Conservation (phyloP, 2,113 vertebrate species). For the Carassius gibelio region DNA sequence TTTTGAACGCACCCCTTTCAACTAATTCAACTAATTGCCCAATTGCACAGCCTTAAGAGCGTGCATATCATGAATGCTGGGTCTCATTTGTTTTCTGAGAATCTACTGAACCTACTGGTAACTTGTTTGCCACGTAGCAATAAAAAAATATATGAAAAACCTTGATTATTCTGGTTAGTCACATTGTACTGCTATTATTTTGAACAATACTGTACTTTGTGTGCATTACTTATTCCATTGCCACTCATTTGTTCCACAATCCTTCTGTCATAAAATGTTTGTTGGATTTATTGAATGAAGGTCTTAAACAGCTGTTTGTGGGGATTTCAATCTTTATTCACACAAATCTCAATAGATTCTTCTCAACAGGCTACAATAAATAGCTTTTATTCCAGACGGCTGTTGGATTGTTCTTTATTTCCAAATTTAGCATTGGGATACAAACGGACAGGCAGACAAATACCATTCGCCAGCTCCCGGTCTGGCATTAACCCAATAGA, state of each 20-base stretch:
- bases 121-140: too few species aligned
- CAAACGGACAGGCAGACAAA: conserved; percentile 53
- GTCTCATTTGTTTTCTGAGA: too few species aligned
- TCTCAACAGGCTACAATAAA: conserved; percentile 74
- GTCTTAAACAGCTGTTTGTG: not conserved
- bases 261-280: not conserved
- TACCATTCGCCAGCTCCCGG: not conserved
- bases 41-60: too few species aligned
- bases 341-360: conserved; percentile 60
- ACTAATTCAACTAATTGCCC: too few species aligned
- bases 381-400: conserved; percentile 54
- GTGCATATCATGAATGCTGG: too few species aligned
- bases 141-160: too few species aligned
- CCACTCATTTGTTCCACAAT: not conserved
- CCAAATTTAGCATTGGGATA: conserved; percentile 40
- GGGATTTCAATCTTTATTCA: conserved; percentile 71
- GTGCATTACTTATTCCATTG: not conserved
- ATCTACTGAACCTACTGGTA: too few species aligned
- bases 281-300: not conserved
- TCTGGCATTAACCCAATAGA: conserved; percentile 17
- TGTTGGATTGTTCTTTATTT: conserved; percentile 48
- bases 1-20: too few species aligned
- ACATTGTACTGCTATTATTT: too few species aligned
- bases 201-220: too few species aligned
- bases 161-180: too few species aligned